Conservation (phyloP, 1,140 invertebrate species). For the Muscidifurax raptorellus region DNA sequence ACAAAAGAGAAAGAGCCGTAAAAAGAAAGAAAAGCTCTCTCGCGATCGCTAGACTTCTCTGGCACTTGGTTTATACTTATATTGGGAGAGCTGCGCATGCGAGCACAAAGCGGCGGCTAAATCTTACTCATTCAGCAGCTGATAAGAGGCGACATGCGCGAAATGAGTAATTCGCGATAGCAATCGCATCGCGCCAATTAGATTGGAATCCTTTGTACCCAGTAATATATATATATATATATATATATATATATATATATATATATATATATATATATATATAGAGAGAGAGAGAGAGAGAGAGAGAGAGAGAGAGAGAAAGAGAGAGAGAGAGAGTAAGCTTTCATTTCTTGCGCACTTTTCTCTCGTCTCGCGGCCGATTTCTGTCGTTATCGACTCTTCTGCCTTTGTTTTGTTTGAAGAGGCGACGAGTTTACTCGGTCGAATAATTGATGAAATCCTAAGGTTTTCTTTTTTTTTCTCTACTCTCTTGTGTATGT, state of each 20-base stretch:
- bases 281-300: no score
- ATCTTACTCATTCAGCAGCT: constrained; percentile 41
- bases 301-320: no score
- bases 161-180: constrained; percentile 48
- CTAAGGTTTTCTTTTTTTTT: constrained; percentile 5
- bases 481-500: neutral
- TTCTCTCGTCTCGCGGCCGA: neutral
- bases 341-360: constrained; percentile 34
- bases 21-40: constrained; percentile 39
- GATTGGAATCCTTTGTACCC: constrained; percentile 47
- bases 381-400: constrained; percentile 1
- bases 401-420: constrained; percentile 36
- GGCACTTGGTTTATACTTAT: constrained; percentile 35
- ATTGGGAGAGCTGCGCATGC: constrained; percentile 11
- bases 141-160: constrained; percentile 20
- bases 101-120: constrained; percentile 39
- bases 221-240: neutral
- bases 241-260: neutral
- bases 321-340: no score
- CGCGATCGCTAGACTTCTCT: constrained; percentile 28
- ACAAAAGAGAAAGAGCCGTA: constrained; percentile 16
- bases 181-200: constrained; percentile 50
- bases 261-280: no score
- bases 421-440: constrained; percentile 1
- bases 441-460: neutral